A percentile compares a stretch with the other conserved stretches of the same genome.
These are phyloP conservation scores for Ictidomys tridecemlineatus DNA, from an alignment of 2,113 vertebrate species.

Conservation along the genomic window DNA sequence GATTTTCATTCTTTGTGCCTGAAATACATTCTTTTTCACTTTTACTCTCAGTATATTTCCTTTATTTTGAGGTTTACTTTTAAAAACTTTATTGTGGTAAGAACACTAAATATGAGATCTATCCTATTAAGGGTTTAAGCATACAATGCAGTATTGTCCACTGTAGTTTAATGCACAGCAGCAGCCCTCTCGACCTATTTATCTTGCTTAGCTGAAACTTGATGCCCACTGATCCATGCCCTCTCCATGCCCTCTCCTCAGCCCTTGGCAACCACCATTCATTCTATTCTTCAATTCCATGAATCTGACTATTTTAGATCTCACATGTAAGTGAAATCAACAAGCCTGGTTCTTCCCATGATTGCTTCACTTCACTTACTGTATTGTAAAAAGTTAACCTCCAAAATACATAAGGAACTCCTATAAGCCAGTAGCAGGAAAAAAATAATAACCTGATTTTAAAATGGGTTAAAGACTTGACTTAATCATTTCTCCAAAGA, in stretches of 20 bases:
- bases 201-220: not conserved
- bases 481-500: not conserved
- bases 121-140: not conserved
- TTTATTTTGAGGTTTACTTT: slow-evolving; percentile 10
- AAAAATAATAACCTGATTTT: not conserved
- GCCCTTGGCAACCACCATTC: too few species aligned
- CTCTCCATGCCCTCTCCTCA: too few species aligned
- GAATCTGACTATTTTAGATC: not conserved
- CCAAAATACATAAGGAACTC: not conserved
- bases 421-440: not conserved
- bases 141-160: not conserved
- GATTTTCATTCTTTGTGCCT: slow-evolving; percentile 77
- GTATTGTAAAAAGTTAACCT: not conserved
- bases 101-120: not conserved
- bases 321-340: not conserved
- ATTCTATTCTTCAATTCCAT: too few species aligned
- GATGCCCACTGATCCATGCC: too few species aligned
- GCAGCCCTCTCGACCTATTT: not conserved
- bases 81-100: not conserved
- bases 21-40: slow-evolving; percentile 63
- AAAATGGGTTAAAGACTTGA: not conserved
- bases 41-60: slow-evolving; percentile 62
- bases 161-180: not conserved
- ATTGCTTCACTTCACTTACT: not conserved
- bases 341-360: not conserved